These are phyloP conservation scores for Battus philenor DNA, from an alignment of 1,140 invertebrate species.

Conservation along the genomic window DNA sequence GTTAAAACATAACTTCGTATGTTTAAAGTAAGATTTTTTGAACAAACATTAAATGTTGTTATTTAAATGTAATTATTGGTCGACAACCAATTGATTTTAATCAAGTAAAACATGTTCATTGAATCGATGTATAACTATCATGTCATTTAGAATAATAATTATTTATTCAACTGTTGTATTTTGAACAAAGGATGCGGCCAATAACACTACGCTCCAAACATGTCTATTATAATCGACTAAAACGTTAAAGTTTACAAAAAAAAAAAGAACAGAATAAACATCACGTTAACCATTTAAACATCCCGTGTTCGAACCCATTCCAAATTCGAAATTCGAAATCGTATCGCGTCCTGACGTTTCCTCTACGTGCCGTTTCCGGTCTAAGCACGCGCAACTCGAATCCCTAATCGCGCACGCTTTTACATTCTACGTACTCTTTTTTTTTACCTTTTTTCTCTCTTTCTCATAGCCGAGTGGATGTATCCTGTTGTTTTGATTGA, in stretches of 20 bases:
- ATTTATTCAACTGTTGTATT: too few species aligned
- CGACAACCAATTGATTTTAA: too few species aligned
- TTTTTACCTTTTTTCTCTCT: slow-evolving; percentile 50
- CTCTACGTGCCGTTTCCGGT: slow-evolving; percentile 72
- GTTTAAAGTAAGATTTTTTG: too few species aligned
- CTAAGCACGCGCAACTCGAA: slow-evolving; percentile 56
- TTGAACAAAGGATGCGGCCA: slow-evolving; percentile 17
- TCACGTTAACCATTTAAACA: slow-evolving; percentile 50
- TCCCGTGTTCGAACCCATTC: slow-evolving; percentile 48
- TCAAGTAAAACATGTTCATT: too few species aligned
- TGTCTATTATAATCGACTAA: slow-evolving; percentile 29
- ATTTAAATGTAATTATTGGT: too few species aligned
- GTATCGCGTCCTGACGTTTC: slow-evolving; percentile 72
- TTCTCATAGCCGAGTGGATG: slow-evolving; percentile 35
- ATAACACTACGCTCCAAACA: slow-evolving; percentile 25
- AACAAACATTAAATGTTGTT: too few species aligned
- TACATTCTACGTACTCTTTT: slow-evolving; percentile 43
- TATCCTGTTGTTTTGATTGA: slow-evolving; percentile 69
- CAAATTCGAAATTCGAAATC: slow-evolving; percentile 70
- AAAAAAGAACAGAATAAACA: slow-evolving; percentile 50
- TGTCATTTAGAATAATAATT: too few species aligned
- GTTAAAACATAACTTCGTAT: too few species aligned
- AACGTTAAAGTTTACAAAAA: slow-evolving; percentile 35
- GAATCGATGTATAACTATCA: too few species aligned
- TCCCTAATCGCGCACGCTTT: slow-evolving; percentile 61